Conservation (phyloP, 1,140 invertebrate genomes). For the Hesperophylax magnus region DNA sequence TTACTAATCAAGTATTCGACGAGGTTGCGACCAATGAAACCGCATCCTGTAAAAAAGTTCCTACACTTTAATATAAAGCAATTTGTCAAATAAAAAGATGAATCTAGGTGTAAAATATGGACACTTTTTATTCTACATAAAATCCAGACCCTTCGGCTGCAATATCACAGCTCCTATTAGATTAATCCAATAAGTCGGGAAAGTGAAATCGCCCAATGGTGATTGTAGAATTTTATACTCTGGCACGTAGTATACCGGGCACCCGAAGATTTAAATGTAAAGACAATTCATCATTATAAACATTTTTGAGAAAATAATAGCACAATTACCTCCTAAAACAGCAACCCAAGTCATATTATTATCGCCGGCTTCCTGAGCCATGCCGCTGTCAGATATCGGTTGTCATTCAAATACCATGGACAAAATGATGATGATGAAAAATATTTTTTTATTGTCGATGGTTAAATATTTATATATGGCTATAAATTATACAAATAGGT, state of each 20-base stretch:
- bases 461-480: neutral
- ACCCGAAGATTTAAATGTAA: neutral
- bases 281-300: neutral
- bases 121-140: too few species aligned
- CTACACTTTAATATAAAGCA: neutral
- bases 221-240: too few species aligned
- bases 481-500: neutral
- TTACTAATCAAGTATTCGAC: slow-evolving; percentile 86
- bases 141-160: too few species aligned
- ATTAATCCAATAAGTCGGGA: too few species aligned
- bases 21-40: slow-evolving; percentile 92
- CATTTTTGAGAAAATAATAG: slow-evolving; percentile 23
- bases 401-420: slow-evolving; percentile 39
- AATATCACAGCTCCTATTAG: too few species aligned
- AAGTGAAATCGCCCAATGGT: too few species aligned
- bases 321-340: slow-evolving; percentile 50
- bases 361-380: slow-evolving; percentile 43
- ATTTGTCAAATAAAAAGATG: neutral
- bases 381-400: slow-evolving; percentile 45
- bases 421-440: neutral
- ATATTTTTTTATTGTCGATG: neutral
- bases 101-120: too few species aligned
- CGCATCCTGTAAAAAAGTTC: slow-evolving; percentile 79
- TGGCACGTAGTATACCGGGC: too few species aligned
- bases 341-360: slow-evolving; percentile 47